Conservation (phyloP, 2,113 vertebrate species). For the Hemiprocne comata region DNA sequence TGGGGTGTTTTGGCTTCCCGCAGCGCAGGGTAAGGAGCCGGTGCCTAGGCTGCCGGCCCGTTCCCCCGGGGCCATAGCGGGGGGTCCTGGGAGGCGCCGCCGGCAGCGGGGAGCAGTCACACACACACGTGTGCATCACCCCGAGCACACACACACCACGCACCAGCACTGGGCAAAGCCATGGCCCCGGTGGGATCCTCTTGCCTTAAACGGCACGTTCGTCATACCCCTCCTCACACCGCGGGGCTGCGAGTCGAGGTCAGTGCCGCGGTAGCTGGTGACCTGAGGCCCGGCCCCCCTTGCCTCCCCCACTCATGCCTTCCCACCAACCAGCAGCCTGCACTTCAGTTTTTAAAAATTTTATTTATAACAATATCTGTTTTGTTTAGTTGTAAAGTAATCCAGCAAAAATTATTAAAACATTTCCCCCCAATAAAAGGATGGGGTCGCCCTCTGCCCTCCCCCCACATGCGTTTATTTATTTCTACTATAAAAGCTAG, state of each 20-base stretch:
- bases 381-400: conserved; percentile 95
- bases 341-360: conserved; percentile 77
- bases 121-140: background rate
- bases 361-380: conserved; percentile 94
- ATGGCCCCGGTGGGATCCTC: background rate
- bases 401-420: conserved; percentile 90
- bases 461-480: conserved; percentile 74
- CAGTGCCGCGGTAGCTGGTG: rapidly evolving
- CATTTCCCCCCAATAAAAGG: conserved; percentile 76
- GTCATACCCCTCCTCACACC: background rate
- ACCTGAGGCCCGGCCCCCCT: background rate
- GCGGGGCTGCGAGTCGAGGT: rapidly evolving
- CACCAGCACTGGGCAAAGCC: background rate
- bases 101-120: background rate
- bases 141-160: background rate
- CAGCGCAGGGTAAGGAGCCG: background rate
- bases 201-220: rapidly evolving
- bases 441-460: conserved; percentile 37
- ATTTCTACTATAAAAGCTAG: conserved; percentile 83
- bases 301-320: background rate
- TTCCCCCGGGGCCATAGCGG: too few species aligned
- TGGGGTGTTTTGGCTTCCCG: background rate
- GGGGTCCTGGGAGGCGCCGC: background rate
- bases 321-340: background rate
- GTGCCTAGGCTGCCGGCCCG: background rate